Base-by-base conservation (phyloP, 2,888 invertebrate genomes). In the Apamea epomidion region DNA sequence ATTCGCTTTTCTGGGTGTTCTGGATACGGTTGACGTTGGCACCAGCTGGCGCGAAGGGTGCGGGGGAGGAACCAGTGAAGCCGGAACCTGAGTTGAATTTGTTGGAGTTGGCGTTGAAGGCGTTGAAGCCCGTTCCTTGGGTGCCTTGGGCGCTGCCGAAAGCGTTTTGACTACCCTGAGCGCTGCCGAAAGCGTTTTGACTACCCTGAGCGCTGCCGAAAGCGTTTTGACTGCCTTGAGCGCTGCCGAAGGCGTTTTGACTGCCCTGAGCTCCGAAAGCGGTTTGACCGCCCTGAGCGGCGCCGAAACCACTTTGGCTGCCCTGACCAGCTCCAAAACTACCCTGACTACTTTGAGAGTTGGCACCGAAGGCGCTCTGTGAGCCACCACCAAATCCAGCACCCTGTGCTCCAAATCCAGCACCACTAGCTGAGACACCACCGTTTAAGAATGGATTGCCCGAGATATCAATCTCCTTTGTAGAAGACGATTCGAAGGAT, bases 21-120 rank as follows among this genome's bases (percentile, higher is more conserved):
- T 96, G 96, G 32, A 96, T 95, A 5, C 94, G 80, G 73, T 97
- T 97, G 0, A 96, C 92, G 77, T 94, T 96, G 0, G 94, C 90
- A 0, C 96, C 96, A 69, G 94, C 91, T 0, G 94, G 92, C 0
- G 94, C 91, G 92, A 96, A 96, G 0, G 97, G 96, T 0, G 93
- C 91, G 0, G 97, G 96, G 0, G 96, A 94, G 0, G 97, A 96
- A 0, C 96, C 96, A 0, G 93, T 91, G 89, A 93, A 97, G 1
- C 96, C 95, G 2, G 90, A 88, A 0, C 89, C 91, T 74, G 81
- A 69, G n/a, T 60, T 68, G 54, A 93, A 94, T 84, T 94, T 94
- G 72, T 84, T 86, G 16, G 48, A 5, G 7, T 87, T 86, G 1
- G 92, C 87, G 8, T 84, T 90, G 78, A 88, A 91, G 1, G 90